Evolutionary conservation across 2,113 vertebrate species (phyloP).

Genomic region (Ranitomeya variabilis): DNA sequence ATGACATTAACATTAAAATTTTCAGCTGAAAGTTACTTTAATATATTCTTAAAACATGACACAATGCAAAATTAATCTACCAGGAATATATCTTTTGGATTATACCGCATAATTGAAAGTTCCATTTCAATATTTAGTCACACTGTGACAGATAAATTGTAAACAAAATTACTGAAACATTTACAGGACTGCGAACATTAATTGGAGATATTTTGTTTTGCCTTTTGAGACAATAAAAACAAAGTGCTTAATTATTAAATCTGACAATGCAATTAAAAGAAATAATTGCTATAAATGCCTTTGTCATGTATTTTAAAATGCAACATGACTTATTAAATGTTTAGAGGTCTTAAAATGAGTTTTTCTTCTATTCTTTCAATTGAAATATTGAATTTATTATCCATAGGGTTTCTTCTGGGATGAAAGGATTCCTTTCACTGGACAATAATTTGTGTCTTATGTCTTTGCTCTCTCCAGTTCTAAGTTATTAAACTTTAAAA

Average conservation of each 20-base stretch:
- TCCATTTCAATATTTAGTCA: constrained; percentile 15
- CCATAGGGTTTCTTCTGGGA: constrained; percentile 61
- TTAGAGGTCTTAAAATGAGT: constrained; percentile 51
- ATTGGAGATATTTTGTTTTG: constrained; percentile 63
- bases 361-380: constrained; percentile 63
- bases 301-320: constrained; percentile 62
- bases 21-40: constrained; percentile 9
- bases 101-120: constrained; percentile 7
- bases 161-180: constrained; percentile 24
- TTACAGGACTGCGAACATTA: constrained; percentile 57
- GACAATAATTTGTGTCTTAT: constrained; percentile 60
- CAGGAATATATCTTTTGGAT: constrained; percentile 21
- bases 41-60: constrained; percentile 8
- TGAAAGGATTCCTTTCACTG: constrained; percentile 62
- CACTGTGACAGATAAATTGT: constrained; percentile 40
- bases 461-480: constrained; percentile 12
- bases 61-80: constrained; percentile 19
- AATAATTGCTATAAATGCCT: constrained; percentile 64
- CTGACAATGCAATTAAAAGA: constrained; percentile 65
- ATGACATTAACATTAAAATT: background rate
- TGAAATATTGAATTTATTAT: constrained; percentile 57
- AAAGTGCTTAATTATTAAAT: constrained; percentile 62
- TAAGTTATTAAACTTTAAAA: constrained; percentile 55
- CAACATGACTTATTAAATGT: constrained; percentile 62
- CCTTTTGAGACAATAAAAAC: constrained; percentile 61